Evolutionary conservation across 1,140 invertebrate species (phyloP), one percentile per base, ranked within the genome.

Genomic region (Drosophila mojavensis): DNA sequence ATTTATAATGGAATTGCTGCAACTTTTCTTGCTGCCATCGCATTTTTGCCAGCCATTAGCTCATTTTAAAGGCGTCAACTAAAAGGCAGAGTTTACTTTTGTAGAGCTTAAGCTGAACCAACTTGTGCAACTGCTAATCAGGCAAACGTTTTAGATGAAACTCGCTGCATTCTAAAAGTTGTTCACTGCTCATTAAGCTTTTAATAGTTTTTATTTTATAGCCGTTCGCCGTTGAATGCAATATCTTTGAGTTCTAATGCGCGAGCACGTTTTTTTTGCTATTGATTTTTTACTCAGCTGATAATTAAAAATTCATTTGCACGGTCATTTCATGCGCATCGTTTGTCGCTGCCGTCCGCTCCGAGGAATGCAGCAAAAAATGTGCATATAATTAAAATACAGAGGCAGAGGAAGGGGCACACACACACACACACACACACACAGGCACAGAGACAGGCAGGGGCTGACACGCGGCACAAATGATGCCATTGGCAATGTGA

Each of bases 231-330:
- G 41, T 39, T 64, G n/a, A 13, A 33, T 30, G 47, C 58, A 63
- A 43, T 59, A 58, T 48, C 41, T 43, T 72, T 63, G 56, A 62
- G 64, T 74, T 63, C 81, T 70, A 84, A 80, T 83, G 58, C 53
- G 24, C 13, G 33, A 39, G 51, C 63, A 68, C 75, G 63, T 51
- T 58, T 56, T 62, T 51, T 58, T 54, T 55, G 39, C 48, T 88
- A 85, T 85, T 85, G 83, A 88, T 85, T 85, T 85, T 88, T 36
- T 58, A 30, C 63, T 54, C 41, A 71, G 69, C 56, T 76, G 82
- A 89, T 88, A 88, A 88, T 88, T 88, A 88, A 88, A 88, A 90
- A 89, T 89, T 89, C 80, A 88, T 89, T 88, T 88, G 74, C 67
- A 62, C 61, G 61, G 73, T 71, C 59, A 64, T 68, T 74, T 50